Conservation (phyloP, 1,140 invertebrate genomes). For the Ephestia elutella region DNA sequence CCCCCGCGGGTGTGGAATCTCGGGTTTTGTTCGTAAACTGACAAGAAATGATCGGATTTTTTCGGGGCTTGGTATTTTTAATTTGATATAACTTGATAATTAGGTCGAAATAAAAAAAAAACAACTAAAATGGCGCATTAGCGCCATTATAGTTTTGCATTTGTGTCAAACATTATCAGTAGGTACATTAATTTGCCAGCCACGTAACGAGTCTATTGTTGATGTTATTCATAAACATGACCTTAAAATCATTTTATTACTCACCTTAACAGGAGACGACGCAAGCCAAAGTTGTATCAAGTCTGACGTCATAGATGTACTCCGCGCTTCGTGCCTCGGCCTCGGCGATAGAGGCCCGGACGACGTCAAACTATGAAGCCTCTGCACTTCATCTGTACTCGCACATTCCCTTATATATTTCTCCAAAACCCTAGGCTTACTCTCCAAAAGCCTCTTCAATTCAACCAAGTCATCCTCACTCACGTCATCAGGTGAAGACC, state of each 20-base stretch:
- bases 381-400: conserved; percentile 77
- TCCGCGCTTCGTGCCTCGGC: conserved; percentile 56
- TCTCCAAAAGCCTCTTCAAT: conserved; percentile 50
- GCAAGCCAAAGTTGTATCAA: conserved; percentile 88
- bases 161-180: background rate
- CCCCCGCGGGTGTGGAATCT: no score
- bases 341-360: conserved; percentile 75
- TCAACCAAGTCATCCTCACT: conserved; percentile 57
- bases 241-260: conserved; percentile 27
- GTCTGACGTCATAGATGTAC: conserved; percentile 87
- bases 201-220: background rate
- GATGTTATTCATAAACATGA: background rate
- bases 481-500: conserved; percentile 51
- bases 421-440: conserved; percentile 71
- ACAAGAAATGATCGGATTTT: no score
- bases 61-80: no score
- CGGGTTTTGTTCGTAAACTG: no score
- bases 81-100: no score
- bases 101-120: no score
- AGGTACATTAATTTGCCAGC: background rate
- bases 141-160: no score
- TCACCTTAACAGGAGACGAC: conserved; percentile 81
- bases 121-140: no score
- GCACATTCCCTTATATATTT: conserved; percentile 84
- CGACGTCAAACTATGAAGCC: conserved; percentile 72